Base-by-base conservation (phyloP, 1,140 invertebrate species). In the Pseudomyrmex flavicornis region DNA sequence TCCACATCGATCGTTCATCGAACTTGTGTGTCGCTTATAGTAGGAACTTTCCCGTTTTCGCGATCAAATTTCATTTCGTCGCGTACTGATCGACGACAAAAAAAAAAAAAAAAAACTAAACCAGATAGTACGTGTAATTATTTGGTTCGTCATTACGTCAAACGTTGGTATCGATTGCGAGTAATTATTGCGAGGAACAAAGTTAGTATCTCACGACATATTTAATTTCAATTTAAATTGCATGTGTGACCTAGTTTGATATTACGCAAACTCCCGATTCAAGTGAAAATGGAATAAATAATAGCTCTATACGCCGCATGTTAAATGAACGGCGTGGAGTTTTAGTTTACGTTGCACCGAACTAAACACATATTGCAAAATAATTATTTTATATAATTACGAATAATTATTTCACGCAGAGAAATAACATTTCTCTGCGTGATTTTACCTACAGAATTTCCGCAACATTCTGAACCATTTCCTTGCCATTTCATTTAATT, bases 1-100 rank as follows among this genome's bases (percentile, higher is more conserved):
- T 50, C 74, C 74, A 68, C 74, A 63, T 68, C 62, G 74, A 77
- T 77, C 62, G 63, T 15, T 35, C 22, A 46, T 77, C 74, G 66
- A 77, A 77, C 74, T 77, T 13, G 46, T 54, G 62, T 54, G 62
- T 77, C 50, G 50, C 50, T 77, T 77, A 77, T 52, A 48, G 44
- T 77, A 54, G 74, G 56, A 77, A 77, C 62, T 77, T 77, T 77
- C 35, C 72, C 56, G 44, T 59, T 46, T 35, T 13, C 61, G 12
- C 52, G 48, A 77, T 68, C 62, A 77, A 77, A 77, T 76, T 66
- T 12, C 46, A n/a, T 26, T n/a, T n/a, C 7, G 1, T 7, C n/a
- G 15, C 62, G 20, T 77, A 68, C 68, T 20, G 46, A 22, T 15
- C n/a, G 26, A 17, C 4, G 12, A 44, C 17, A 20, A 77, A 65